Conservation (phyloP, 2,888 invertebrate genomes). For the Drosophila buzzatii region DNA sequence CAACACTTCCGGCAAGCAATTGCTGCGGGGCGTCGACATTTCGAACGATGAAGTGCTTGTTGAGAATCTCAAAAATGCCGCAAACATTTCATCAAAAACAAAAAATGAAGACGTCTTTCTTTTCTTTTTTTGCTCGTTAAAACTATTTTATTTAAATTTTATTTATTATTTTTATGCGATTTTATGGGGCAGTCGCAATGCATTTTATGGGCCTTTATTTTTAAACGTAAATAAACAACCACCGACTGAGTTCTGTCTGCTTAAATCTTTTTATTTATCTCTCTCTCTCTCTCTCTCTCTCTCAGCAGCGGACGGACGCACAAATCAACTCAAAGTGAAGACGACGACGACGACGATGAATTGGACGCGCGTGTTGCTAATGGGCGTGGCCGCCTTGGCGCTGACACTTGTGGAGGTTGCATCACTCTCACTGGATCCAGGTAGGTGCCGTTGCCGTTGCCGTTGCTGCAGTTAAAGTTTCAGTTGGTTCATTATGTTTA, state of each 20-base stretch:
- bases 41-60: conserved; percentile 28
- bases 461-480: not conserved
- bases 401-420: conserved; percentile 80
- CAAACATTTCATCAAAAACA: conserved; percentile 46
- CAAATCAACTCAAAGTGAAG: conserved; percentile 43
- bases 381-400: conserved; percentile 69
- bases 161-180: conserved; percentile 68
- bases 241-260: conserved; percentile 54
- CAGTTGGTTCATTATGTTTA: conserved; percentile 40
- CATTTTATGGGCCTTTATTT: conserved; percentile 70
- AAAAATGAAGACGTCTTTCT: not conserved
- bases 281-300: conserved; percentile 54
- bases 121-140: conserved; percentile 30
- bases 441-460: conserved; percentile 63
- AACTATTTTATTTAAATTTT: conserved; percentile 70
- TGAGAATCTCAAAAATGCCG: conserved; percentile 54
- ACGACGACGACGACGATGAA: conserved; percentile 73
- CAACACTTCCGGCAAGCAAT: conserved; percentile 66
- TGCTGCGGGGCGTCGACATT: conserved; percentile 39
- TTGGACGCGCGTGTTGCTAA: conserved; percentile 77
- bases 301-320: conserved; percentile 67
- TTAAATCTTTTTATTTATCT: conserved; percentile 44
- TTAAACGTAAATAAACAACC: conserved; percentile 77
- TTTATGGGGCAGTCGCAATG: conserved; percentile 54
- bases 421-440: conserved; percentile 85